Percentiles rank a stretch among this genome's conserved stretches.
phyloP scores from a whole-genome alignment of 1,140 invertebrate genomes.

The Tetragonula clypearis region DNA sequence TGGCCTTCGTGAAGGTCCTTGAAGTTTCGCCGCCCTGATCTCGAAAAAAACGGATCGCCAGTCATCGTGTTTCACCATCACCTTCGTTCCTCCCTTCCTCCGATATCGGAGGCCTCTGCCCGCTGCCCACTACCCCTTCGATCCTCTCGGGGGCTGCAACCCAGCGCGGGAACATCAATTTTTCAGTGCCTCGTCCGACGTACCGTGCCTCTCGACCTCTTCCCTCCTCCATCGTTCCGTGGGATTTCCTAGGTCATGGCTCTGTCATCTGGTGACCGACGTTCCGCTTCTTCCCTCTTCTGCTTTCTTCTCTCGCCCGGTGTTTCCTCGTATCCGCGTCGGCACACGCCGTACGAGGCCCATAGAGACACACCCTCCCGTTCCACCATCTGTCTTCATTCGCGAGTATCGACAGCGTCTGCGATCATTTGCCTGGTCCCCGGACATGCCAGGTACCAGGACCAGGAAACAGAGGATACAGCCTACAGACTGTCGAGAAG shows the following conservation, averaged over 20 bases:
- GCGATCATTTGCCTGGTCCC: conserved; percentile 34
- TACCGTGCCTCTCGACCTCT: conserved; percentile 35
- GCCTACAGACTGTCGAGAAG: background rate
- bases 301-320: conserved; percentile 7
- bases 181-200: conserved; percentile 66
- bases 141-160: conserved; percentile 51
- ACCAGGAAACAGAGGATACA: background rate
- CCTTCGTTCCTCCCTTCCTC: conserved; percentile 33
- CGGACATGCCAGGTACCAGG: background rate
- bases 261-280: conserved; percentile 70
- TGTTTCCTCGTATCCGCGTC: conserved; percentile 34
- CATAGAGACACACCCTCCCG: conserved; percentile 28
- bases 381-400: conserved; percentile 58
- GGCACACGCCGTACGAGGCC: conserved; percentile 59
- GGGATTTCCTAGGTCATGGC: conserved; percentile 73
- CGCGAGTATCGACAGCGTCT: conserved; percentile 41
- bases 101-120: background rate
- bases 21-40: conserved; percentile 75
- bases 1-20: conserved; percentile 74
- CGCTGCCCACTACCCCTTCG: conserved; percentile 15
- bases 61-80: conserved; percentile 72
- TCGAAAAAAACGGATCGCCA: conserved; percentile 74
- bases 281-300: conserved; percentile 20
- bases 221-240: conserved; percentile 41
- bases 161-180: conserved; percentile 61